A percentile compares a stretch with the other conserved stretches of the same genome.
These are phyloP conservation scores for Coremacera marginata DNA, from an alignment of 2,888 invertebrate species.

Conservation along the genomic window DNA sequence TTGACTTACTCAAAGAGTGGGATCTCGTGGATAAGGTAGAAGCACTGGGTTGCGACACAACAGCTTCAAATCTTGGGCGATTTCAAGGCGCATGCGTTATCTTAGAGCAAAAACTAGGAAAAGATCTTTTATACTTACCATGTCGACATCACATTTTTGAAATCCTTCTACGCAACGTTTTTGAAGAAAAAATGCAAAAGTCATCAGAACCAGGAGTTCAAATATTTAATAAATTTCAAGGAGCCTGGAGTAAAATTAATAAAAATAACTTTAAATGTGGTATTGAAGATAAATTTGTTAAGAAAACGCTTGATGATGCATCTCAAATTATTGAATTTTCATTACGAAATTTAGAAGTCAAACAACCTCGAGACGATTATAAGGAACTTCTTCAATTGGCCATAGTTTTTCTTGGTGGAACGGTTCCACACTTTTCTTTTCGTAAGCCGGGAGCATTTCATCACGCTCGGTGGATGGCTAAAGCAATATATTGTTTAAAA, in stretches of 20 bases:
- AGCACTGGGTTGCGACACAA: slow-evolving; percentile 50
- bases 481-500: neutral
- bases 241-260: neutral
- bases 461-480: slow-evolving; percentile 8
- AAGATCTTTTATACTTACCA: slow-evolving; percentile 39
- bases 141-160: slow-evolving; percentile 27
- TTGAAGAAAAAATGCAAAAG: too few relatives aligned
- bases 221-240: slow-evolving; percentile 30
- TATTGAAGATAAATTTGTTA: neutral
- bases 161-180: too few relatives aligned
- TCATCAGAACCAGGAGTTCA: too few relatives aligned
- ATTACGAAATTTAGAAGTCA: neutral
- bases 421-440: slow-evolving; percentile 4
- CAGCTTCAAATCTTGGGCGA: slow-evolving; percentile 52
- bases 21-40: slow-evolving; percentile 48
- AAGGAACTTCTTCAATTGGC: neutral
- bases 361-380: neutral
- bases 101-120: slow-evolving; percentile 46
- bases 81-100: slow-evolving; percentile 51
- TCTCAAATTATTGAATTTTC: too few relatives aligned
- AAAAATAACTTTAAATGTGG: neutral
- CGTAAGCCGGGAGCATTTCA: neutral
- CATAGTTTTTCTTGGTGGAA: neutral
- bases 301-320: neutral
- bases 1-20: slow-evolving; percentile 42